Percentiles rank a stretch among this genome's conserved stretches.
These are phyloP conservation scores for Antrozous pallidus DNA, from an alignment of 2,797 vertebrate species.

Conservation along the genomic window DNA sequence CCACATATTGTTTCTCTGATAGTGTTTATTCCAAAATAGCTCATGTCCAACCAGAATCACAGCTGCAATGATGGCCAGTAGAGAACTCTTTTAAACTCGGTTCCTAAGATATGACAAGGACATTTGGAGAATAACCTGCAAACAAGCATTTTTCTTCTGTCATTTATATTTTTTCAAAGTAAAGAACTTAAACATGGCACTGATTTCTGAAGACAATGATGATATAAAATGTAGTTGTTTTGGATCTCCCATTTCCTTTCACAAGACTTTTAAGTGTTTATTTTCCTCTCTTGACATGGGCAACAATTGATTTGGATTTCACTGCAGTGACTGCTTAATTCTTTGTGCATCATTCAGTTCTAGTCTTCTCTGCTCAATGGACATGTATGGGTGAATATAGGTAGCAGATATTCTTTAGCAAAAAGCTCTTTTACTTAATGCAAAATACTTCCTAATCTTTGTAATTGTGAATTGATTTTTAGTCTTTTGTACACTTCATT, in stretches of 20 bases:
- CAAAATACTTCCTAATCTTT: background rate
- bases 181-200: background rate
- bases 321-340: background rate
- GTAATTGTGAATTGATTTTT: slow-evolving; percentile 21
- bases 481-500: background rate
- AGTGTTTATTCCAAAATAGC: background rate
- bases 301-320: slow-evolving; percentile 7
- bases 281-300: background rate
- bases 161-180: slow-evolving; percentile 17
- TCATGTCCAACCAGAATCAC: background rate
- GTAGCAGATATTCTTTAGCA: background rate
- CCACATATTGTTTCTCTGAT: background rate
- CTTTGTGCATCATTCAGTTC: background rate
- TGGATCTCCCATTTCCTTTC: background rate
- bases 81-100: background rate
- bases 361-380: background rate
- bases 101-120: background rate
- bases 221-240: background rate
- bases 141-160: background rate
- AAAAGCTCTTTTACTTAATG: background rate
- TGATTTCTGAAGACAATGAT: slow-evolving; percentile 12
- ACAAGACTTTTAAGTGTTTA: background rate
- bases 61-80: background rate
- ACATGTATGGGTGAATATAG: background rate
- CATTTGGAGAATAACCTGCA: background rate